Percentiles rank a stretch among this genome's conserved stretches.
Conservation (phyloP, 2,113 vertebrate species). For the Hippocampus comes region DNA sequence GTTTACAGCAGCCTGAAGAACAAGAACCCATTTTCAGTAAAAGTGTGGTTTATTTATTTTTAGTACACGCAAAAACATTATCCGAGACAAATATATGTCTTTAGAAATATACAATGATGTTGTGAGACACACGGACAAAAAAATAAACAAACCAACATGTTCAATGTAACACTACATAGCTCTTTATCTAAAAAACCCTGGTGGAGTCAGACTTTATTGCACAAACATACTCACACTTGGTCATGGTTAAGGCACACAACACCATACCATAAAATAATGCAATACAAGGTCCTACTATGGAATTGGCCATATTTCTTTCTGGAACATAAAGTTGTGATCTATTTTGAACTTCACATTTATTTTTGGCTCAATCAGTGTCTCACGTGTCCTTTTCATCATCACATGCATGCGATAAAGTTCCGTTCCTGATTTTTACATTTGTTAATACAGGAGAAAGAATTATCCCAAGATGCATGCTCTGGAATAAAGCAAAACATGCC, state of each 20-base stretch:
- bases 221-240: conserved; percentile 5
- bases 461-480: not conserved
- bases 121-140: conserved; percentile 4
- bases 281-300: not conserved
- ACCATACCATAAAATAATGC: conserved; percentile 17
- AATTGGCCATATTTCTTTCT: not conserved
- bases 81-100: not conserved
- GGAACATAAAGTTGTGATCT: not conserved
- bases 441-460: not conserved
- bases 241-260: conserved; percentile 55
- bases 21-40: not conserved
- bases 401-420: not conserved
- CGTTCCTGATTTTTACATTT: not conserved
- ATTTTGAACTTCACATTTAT: not conserved
- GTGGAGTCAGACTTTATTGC: not conserved
- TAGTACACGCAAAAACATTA: not conserved
- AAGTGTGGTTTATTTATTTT: not conserved
- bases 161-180: not conserved
- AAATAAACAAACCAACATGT: conserved; percentile 1
- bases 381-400: not conserved
- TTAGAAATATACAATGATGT: not conserved
- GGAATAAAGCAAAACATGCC: not conserved
- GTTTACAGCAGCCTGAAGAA: not conserved
- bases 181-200: conserved; percentile 8
- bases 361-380: not conserved